Evolutionary conservation across 2,113 vertebrate species (phyloP).

Genomic region (Lampris incognitus): DNA sequence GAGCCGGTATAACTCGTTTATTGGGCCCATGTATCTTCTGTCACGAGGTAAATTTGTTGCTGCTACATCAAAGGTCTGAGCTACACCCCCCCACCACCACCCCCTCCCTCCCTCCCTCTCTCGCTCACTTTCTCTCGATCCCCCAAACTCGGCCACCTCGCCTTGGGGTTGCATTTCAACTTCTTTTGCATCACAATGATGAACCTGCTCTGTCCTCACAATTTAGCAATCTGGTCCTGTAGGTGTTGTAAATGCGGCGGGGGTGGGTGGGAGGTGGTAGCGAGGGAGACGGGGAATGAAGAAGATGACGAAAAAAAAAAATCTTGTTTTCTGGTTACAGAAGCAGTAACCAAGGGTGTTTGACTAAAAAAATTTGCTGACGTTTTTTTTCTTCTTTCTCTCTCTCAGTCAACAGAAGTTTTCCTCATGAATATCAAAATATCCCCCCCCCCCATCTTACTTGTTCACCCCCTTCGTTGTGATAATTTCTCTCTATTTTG

Average conservation of each 20-base stretch:
- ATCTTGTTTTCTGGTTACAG: slow-evolving; percentile 90
- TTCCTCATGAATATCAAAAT: slow-evolving; percentile 81
- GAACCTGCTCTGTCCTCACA: slow-evolving; percentile 89
- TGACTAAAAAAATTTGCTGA: slow-evolving; percentile 81
- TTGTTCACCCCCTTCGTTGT: slow-evolving; percentile 27
- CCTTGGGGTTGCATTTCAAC: slow-evolving; percentile 93
- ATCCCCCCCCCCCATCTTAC: slow-evolving; percentile 13
- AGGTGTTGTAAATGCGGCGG: slow-evolving; percentile 84
- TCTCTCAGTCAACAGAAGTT: slow-evolving; percentile 79
- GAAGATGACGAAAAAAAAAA: slow-evolving; percentile 63
- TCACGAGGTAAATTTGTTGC: slow-evolving; percentile 98
- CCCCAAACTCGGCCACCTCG: slow-evolving; percentile 79
- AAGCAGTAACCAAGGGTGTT: slow-evolving; percentile 79
- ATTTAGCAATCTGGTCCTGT: slow-evolving; percentile 91
- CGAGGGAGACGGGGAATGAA: slow-evolving; percentile 24
- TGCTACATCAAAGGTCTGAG: slow-evolving; percentile 93
- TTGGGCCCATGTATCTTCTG: slow-evolving; percentile 98
- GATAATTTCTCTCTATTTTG: slow-evolving; percentile 74
- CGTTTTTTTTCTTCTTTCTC: slow-evolving; percentile 50
- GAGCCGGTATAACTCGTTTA: slow-evolving; percentile 97
- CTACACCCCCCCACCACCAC: slow-evolving; percentile 76
- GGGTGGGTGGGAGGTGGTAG: slow-evolving; percentile 18
- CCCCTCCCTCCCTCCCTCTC: slow-evolving; percentile 70
- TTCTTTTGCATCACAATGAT: slow-evolving; percentile 89
- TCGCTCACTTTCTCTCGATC: slow-evolving; percentile 72